These are phyloP conservation scores for Limenitis camilla DNA, from an alignment of 2,888 invertebrate genomes.

Conservation along the genomic window DNA sequence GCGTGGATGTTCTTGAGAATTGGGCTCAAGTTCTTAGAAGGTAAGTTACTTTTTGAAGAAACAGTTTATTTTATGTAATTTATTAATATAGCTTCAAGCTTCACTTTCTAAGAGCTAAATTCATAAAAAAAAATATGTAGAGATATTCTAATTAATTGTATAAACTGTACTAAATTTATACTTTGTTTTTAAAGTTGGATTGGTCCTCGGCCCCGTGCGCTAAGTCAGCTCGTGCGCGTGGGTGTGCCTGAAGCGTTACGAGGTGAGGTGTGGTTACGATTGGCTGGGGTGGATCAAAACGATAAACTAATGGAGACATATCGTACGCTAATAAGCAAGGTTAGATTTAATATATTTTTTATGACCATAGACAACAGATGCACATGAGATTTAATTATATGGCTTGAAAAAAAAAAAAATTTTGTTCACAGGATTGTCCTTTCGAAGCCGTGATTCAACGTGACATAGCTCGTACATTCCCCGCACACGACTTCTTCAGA, in stretches of 20 bases:
- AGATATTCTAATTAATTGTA: too few relatives aligned
- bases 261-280: slow-evolving; percentile 97
- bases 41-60: slow-evolving; percentile 42
- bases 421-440: slow-evolving; percentile 83
- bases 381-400: too few relatives aligned
- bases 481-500: slow-evolving; percentile 98
- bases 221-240: slow-evolving; percentile 84
- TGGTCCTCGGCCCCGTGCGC: slow-evolving; percentile 86
- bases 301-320: slow-evolving; percentile 93
- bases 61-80: neutral
- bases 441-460: slow-evolving; percentile 96
- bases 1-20: slow-evolving; percentile 91
- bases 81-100: too few relatives aligned
- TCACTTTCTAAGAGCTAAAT: too few relatives aligned
- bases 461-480: slow-evolving; percentile 98
- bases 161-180: too few relatives aligned
- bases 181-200: slow-evolving; percentile 64
- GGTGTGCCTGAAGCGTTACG: slow-evolving; percentile 97
- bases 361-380: too few relatives aligned
- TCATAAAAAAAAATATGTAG: too few relatives aligned
- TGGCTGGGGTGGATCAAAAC: slow-evolving; percentile 90
- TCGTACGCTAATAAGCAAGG: slow-evolving; percentile 92
- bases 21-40: slow-evolving; percentile 92
- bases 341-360: too few relatives aligned
- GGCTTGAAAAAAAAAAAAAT: too few relatives aligned